Percentiles rank a stretch among this genome's conserved stretches.
These are phyloP conservation scores for Odontamblyopus lacepedii DNA, from an alignment of 2,797 vertebrate species.

Conservation along the genomic window DNA sequence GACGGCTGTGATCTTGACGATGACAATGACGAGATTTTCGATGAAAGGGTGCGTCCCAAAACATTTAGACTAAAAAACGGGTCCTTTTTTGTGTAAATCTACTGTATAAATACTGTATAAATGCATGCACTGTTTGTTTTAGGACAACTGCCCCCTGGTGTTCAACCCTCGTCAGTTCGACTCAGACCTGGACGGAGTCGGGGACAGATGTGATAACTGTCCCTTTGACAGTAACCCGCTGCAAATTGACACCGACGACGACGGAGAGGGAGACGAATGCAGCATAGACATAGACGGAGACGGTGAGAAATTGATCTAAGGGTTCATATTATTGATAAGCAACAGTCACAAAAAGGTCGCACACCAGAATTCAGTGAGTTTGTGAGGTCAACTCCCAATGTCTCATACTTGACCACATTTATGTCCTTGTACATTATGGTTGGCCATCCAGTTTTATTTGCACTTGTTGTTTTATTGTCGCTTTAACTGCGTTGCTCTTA, in stretches of 20 bases:
- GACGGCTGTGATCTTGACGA: slow-evolving; percentile 96
- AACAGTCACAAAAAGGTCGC: too few species aligned
- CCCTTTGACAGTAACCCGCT: slow-evolving; percentile 91
- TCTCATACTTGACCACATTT: too few species aligned
- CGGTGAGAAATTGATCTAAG: slow-evolving; percentile 69
- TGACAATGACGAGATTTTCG: slow-evolving; percentile 90
- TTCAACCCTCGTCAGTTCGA: slow-evolving; percentile 95
- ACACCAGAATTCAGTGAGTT: too few species aligned
- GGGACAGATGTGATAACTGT: slow-evolving; percentile 95
- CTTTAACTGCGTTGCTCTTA: too few species aligned
- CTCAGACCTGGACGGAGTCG: slow-evolving; percentile 92
- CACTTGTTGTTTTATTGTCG: too few species aligned
- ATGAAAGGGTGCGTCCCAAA: slow-evolving; percentile 85
- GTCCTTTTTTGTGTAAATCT: not conserved
- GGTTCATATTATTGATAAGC: too few species aligned
- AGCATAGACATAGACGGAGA: slow-evolving; percentile 96
- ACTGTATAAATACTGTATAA: not conserved
- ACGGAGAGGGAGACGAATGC: slow-evolving; percentile 95
- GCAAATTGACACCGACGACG: slow-evolving; percentile 91
- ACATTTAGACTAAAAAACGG: not conserved
- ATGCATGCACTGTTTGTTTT: slow-evolving; percentile 12
- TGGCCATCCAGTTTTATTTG: too few species aligned
- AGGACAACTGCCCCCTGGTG: slow-evolving; percentile 95
- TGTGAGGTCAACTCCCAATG: too few species aligned
- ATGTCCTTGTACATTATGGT: too few species aligned